Evolutionary conservation across 2,888 invertebrate genomes (phyloP), one percentile per base, ranked within the genome.

Genomic region (Epinotia nisella): DNA sequence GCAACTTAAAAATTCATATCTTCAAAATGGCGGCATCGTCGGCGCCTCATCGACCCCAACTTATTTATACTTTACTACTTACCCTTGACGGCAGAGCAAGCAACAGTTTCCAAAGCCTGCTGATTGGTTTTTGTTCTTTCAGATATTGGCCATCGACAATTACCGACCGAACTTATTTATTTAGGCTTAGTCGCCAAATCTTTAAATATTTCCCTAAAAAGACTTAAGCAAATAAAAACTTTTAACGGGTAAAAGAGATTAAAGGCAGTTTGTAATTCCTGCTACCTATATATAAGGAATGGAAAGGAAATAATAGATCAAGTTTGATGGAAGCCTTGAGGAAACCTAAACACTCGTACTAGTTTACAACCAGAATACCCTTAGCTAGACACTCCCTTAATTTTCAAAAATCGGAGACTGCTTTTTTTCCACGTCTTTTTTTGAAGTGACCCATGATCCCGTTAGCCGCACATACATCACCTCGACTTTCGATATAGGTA

Each of bases 41-140:
- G 59, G 19, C 61, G 53, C 41, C 39, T 60, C 53, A 41, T 69
- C 69, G 69, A 61, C 41, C 41, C 69, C 53, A 39, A 61, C 61
- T 61, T 69, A 69, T 69, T 69, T 55, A 61, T 41, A 69, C 61
- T 61, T 41, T 41, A 60, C 60, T 68, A n/a, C n/a, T n/a, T n/a
- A 53, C 69, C 9, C 35, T 58, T 68, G 58, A 45, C 39, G 39
- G 39, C 49, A 29, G 24, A 60, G 56, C 41, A 35, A 68, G 49
- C 53, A n/a, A 55, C 55, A 55, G 29, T 21, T 65, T 68, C 45
- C 45, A 45, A 49, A 49, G 24, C 11, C 1, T 39, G 17, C 19
- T 13, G 41, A 41, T 56, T 21, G 24, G 2, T 29, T 53, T 56
- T 9, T 58, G 29, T 29, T 5, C 35, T 58, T 35, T 15, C n/a